Conservation (phyloP, 1,140 invertebrate genomes). For the Drosophila rhopaloa region DNA sequence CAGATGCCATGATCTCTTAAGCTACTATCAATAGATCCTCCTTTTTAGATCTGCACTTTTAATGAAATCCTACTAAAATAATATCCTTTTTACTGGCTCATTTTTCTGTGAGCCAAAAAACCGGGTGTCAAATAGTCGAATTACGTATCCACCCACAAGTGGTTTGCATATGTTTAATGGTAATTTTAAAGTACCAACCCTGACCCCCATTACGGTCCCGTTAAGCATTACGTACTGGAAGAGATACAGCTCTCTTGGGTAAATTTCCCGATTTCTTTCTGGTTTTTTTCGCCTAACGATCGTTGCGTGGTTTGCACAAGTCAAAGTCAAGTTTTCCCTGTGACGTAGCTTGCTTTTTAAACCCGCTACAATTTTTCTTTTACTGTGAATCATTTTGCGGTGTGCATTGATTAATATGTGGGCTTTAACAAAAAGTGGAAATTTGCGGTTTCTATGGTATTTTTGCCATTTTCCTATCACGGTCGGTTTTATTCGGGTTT, state of each 20-base stretch:
- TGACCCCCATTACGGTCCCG: conserved; percentile 32
- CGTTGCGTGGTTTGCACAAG: conserved; percentile 46
- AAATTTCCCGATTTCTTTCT: conserved; percentile 46
- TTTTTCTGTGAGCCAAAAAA: too few species aligned
- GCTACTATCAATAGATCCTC: too few species aligned
- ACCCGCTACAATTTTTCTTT: conserved; percentile 22
- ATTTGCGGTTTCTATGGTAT: conserved; percentile 3
- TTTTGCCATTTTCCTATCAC: neutral
- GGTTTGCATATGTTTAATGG: conserved; percentile 5
- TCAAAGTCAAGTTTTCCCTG: conserved; percentile 50
- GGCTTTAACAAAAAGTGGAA: conserved; percentile 11
- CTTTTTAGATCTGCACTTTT: too few species aligned
- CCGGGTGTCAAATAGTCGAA: neutral
- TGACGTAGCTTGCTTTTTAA: conserved; percentile 13
- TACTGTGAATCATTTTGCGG: conserved; percentile 27
- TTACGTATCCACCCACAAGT: neutral
- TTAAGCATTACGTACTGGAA: conserved; percentile 6
- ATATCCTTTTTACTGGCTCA: too few species aligned
- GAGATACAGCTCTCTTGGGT: conserved; percentile 26
- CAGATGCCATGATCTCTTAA: too few species aligned
- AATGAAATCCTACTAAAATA: too few species aligned
- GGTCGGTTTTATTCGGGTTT: neutral
- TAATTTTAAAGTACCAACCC: conserved; percentile 4
- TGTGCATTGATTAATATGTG: conserved; percentile 2
- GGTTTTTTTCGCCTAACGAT: conserved; percentile 19